Evolutionary conservation across 2,888 invertebrate genomes (phyloP).

Genomic region (Trachelus tabidus): DNA sequence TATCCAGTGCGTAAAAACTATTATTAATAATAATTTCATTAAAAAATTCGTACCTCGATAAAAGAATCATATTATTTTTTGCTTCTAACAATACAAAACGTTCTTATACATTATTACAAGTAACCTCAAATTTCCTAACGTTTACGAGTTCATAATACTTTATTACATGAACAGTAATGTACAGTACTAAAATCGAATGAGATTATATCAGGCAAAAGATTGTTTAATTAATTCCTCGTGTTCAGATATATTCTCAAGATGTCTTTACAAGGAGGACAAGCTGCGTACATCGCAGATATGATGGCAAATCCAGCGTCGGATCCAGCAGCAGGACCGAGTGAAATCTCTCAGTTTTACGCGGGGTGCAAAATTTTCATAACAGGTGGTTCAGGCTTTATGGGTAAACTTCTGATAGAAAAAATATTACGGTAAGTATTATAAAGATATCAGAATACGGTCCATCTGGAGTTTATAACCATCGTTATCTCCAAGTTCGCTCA

Average conservation of each 20-base stretch:
- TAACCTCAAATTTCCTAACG: not conserved
- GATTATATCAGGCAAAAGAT: not conserved
- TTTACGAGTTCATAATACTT: not conserved
- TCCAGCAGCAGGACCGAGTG: slow-evolving; percentile 32
- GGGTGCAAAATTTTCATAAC: slow-evolving; percentile 57
- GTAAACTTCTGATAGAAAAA: slow-evolving; percentile 59
- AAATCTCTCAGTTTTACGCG: slow-evolving; percentile 50
- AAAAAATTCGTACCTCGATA: not conserved
- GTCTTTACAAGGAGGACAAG: slow-evolving; percentile 8
- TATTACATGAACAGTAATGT: too few relatives aligned
- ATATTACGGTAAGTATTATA: slow-evolving; percentile 53
- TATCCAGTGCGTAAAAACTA: too few relatives aligned
- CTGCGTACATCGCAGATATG: slow-evolving; percentile 19
- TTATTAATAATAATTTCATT: not conserved
- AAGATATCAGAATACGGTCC: not conserved
- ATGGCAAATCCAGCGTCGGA: slow-evolving; percentile 15
- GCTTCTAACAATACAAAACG: not conserved
- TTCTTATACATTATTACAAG: not conserved
- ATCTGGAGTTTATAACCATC: not conserved
- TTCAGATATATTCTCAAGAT: slow-evolving; percentile 11
- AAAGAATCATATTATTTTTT: not conserved
- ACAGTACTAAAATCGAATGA: too few relatives aligned
- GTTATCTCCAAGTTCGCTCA: not conserved
- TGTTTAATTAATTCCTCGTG: not conserved
- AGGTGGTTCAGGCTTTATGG: slow-evolving; percentile 61